phyloP scores from a whole-genome alignment of 2,113 vertebrate genomes.

The Menura novaehollandiae region DNA sequence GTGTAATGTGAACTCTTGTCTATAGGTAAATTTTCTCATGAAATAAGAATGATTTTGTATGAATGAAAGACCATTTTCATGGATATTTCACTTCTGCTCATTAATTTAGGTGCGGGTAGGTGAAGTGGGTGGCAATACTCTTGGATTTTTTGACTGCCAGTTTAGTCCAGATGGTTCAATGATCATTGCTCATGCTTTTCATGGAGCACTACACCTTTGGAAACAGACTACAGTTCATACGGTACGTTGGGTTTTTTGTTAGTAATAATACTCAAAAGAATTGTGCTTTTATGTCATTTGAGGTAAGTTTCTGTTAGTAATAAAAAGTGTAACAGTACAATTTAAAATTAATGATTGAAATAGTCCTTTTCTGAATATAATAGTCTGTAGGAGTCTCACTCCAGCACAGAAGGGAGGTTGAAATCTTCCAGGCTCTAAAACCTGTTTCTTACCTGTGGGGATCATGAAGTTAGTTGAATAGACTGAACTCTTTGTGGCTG shows the following conservation, averaged over 20 bases:
- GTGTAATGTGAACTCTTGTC: neutral
- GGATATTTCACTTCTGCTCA: slow-evolving; percentile 6
- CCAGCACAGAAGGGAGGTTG: neutral
- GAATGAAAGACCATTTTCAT: neutral
- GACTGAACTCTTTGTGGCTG: neutral
- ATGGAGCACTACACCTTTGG: slow-evolving; percentile 95
- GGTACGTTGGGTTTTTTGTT: slow-evolving; percentile 52
- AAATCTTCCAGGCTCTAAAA: neutral
- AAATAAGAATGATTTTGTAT: neutral
- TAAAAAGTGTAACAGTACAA: neutral
- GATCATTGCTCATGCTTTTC: slow-evolving; percentile 92
- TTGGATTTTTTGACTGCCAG: slow-evolving; percentile 94
- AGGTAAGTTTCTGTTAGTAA: neutral
- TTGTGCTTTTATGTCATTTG: neutral
- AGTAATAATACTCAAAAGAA: neutral
- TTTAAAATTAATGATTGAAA: neutral
- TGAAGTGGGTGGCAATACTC: slow-evolving; percentile 95
- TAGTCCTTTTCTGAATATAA: neutral
- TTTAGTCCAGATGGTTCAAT: slow-evolving; percentile 88
- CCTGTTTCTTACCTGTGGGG: neutral
- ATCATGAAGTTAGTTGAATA: neutral
- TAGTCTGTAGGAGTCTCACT: neutral
- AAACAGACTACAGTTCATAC: slow-evolving; percentile 72
- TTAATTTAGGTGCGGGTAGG: slow-evolving; percentile 89
- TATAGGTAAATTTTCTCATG: neutral